Base-by-base conservation (phyloP, 2,888 invertebrate genomes). In the Pristionchus arcanus region DNA sequence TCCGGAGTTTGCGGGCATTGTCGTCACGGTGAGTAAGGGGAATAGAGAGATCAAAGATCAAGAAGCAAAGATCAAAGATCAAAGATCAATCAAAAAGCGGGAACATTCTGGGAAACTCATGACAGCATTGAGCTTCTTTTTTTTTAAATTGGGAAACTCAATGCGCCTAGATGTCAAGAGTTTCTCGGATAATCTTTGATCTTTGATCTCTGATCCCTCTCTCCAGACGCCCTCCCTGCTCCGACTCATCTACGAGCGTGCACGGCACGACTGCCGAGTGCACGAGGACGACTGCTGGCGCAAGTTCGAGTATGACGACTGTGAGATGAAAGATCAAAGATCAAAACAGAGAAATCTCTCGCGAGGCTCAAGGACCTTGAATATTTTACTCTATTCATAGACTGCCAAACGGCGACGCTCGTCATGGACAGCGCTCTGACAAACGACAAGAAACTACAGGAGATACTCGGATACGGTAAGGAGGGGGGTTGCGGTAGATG, bases 1-100 rank as follows among this genome's bases (percentile, higher is more conserved):
- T n/a, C 25, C 81, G 28, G 81, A 81, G 28, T 81, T 81, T 49
- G 81, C 81, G n/a, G 81, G 49, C 25, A 81, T 81, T n/a, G n/a
- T 81, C n/a, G 81, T n/a, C 11, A 81, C 81, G 81, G 81, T 81
- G n/a, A n/a, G 81, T 37, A 15, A 16, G 9, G 49, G 42, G 13
- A 9, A 9, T 49, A 7, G 9, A 13, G 42, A 77, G 77, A 81
- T 28, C 42, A 42, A 81, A n/a, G 49, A 81, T n/a, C 81, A 42
- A 28, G 37, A 16, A 68, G 31, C 31, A 68, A 19, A 68, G 31
- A 68, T 68, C 63, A 63, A 25, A 11, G 4, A 25, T n/a, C 63
- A 13, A 53, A 15, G 53, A 53, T 53, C 53, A 53, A 53, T 7
- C n/a, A n/a, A n/a, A n/a, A n/a, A n/a, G n/a, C n/a, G n/a, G n/a